Evolutionary conservation across 2,888 invertebrate species (phyloP).

Genomic region (Stenodema calcarata): DNA sequence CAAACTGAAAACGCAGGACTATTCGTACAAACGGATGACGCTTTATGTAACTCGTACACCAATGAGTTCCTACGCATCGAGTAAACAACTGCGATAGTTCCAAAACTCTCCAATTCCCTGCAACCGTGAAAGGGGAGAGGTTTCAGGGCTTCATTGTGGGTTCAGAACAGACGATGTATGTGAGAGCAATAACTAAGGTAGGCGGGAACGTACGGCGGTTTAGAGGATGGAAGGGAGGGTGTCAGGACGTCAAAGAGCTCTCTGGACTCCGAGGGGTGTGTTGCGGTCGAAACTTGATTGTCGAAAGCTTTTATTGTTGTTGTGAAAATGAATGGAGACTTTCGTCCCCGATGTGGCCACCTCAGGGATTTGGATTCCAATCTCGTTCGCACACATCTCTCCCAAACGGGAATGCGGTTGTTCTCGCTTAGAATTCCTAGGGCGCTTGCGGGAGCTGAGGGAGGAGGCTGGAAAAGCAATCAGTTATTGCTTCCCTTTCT

Average conservation of each 20-base stretch:
- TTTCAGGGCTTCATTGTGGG: not conserved
- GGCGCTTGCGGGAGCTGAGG: not conserved
- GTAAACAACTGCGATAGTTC: not conserved
- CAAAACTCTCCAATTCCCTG: not conserved
- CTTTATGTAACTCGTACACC: too few species aligned
- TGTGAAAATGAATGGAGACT: not conserved
- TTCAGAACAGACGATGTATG: not conserved
- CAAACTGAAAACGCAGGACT: too few species aligned
- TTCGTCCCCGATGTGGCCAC: not conserved
- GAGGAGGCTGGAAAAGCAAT: not conserved
- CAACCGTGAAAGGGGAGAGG: not conserved
- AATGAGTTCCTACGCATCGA: too few species aligned
- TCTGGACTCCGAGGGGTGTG: not conserved
- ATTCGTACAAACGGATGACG: too few species aligned
- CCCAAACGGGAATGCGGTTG: not conserved
- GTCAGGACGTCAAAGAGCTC: not conserved
- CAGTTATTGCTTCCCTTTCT: not conserved
- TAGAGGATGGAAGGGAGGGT: not conserved
- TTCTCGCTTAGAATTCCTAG: not conserved
- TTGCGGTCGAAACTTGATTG: not conserved
- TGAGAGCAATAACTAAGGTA: not conserved
- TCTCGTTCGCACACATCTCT: not conserved
- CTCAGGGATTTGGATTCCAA: not conserved
- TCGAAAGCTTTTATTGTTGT: not conserved
- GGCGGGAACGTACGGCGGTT: not conserved